Evolutionary conservation across 2,113 vertebrate species (phyloP).

Genomic region (Bolborhynchus lineola): DNA sequence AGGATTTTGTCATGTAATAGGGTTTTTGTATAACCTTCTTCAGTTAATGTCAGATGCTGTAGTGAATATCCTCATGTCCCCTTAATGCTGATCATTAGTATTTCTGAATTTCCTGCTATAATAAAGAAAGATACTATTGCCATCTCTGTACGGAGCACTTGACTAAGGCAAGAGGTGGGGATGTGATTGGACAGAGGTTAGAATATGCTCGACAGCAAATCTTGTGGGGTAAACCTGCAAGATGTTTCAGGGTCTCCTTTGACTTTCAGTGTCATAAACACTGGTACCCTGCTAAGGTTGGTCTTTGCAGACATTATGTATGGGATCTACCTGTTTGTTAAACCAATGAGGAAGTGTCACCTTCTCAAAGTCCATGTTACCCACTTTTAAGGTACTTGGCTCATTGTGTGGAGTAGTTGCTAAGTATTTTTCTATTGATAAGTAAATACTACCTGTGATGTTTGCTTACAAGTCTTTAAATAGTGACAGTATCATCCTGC

Average conservation of each 20-base stretch:
- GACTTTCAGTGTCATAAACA: not conserved
- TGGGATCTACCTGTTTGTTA: not conserved
- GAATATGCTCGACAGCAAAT: not conserved
- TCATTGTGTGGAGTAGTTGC: not conserved
- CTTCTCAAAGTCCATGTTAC: not conserved
- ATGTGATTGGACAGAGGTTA: accelerated
- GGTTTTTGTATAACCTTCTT: not conserved
- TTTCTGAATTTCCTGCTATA: not conserved
- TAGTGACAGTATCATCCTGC: not conserved
- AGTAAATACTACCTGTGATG: not conserved
- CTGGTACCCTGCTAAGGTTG: not conserved
- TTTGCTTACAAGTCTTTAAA: not conserved
- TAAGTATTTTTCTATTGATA: not conserved
- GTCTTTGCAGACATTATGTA: not conserved
- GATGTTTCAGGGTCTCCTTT: not conserved
- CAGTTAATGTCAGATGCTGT: not conserved
- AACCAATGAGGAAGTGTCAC: not conserved
- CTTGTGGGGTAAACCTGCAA: not conserved
- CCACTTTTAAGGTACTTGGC: not conserved
- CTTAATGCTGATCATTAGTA: not conserved
- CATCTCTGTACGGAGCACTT: not conserved
- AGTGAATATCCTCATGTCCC: not conserved
- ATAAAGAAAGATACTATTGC: not conserved
- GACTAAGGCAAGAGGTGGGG: not conserved
- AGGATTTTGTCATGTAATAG: not conserved